Percentiles rank a stretch among this genome's conserved stretches.
phyloP scores from a whole-genome alignment of 1,140 invertebrate genomes.

The Helicorthomorpha holstii region DNA sequence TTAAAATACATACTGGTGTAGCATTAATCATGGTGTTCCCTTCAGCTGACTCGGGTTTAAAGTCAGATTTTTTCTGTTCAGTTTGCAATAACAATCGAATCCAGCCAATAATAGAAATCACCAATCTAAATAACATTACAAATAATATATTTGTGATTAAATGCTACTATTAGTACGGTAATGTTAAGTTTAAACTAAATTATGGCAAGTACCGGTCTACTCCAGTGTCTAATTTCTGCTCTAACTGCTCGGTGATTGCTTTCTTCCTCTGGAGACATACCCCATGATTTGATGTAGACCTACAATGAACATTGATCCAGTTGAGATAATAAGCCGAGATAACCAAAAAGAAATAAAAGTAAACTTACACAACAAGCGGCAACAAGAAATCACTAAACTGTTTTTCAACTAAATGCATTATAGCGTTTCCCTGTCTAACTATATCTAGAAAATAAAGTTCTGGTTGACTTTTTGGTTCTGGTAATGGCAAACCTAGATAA shows the following conservation, averaged over 20 bases:
- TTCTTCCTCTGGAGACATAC: slow-evolving; percentile 79
- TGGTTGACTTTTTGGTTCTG: slow-evolving; percentile 60
- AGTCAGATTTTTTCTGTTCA: slow-evolving; percentile 92
- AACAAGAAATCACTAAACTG: slow-evolving; percentile 79
- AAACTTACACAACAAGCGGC: slow-evolving; percentile 65
- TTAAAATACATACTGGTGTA: slow-evolving; percentile 22
- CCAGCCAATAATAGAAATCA: slow-evolving; percentile 78
- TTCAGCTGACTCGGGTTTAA: slow-evolving; percentile 64
- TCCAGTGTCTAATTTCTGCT: slow-evolving; percentile 77
- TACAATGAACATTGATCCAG: slow-evolving; percentile 25
- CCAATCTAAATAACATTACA: slow-evolving; percentile 36
- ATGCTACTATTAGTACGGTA: too few species aligned
- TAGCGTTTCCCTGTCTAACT: slow-evolving; percentile 83
- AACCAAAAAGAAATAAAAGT: too few species aligned
- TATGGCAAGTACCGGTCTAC: slow-evolving; percentile 45
- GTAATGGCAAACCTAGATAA: slow-evolving; percentile 39
- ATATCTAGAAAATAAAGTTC: slow-evolving; percentile 89
- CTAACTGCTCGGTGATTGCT: slow-evolving; percentile 66
- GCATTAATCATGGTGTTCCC: slow-evolving; percentile 17
- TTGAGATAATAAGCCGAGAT: neutral
- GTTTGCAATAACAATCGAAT: slow-evolving; percentile 73
- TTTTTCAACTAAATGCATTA: slow-evolving; percentile 89
- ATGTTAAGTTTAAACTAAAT: too few species aligned
- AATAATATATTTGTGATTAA: slow-evolving; percentile 8
- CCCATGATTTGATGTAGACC: slow-evolving; percentile 69